A percentile compares a stretch with the other conserved stretches of the same genome.
These are phyloP conservation scores for Dasyornis broadbenti DNA, from an alignment of 2,113 vertebrate species.

Conservation along the genomic window DNA sequence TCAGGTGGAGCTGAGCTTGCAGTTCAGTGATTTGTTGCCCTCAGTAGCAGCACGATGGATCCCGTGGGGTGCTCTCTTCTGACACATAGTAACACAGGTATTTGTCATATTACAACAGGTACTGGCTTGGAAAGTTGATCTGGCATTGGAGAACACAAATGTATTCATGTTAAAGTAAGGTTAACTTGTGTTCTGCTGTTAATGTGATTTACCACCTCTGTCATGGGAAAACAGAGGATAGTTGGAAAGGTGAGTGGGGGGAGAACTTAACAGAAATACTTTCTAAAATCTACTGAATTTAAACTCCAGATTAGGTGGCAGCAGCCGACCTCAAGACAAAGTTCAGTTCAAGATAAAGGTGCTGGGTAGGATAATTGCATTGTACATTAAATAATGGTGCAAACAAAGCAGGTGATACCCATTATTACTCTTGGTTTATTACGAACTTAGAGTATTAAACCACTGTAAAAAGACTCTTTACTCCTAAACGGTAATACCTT, in stretches of 20 bases:
- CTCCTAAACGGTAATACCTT: not conserved
- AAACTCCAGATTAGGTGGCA: not conserved
- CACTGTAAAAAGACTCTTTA: not conserved
- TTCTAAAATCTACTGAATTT: not conserved
- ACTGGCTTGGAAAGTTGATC: not conserved
- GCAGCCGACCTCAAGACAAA: not conserved
- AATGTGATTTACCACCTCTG: not conserved
- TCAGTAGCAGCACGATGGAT: not conserved
- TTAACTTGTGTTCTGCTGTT: not conserved
- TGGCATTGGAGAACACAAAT: not conserved
- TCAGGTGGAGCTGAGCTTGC: not conserved
- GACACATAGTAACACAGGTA: not conserved
- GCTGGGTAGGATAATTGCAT: not conserved
- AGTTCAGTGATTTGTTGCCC: not conserved
- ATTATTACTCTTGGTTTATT: not conserved
- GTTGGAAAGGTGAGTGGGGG: not conserved
- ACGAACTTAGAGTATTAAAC: not conserved
- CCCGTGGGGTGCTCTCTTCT: not conserved
- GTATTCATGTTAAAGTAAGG: not conserved
- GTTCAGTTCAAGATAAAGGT: not conserved
- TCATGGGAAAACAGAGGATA: not conserved
- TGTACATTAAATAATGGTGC: not conserved
- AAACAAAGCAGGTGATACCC: not conserved
- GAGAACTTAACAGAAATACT: not conserved
- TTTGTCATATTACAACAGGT: not conserved